Conservation (phyloP, 2,888 invertebrate species). For the Tridacna crocea region DNA sequence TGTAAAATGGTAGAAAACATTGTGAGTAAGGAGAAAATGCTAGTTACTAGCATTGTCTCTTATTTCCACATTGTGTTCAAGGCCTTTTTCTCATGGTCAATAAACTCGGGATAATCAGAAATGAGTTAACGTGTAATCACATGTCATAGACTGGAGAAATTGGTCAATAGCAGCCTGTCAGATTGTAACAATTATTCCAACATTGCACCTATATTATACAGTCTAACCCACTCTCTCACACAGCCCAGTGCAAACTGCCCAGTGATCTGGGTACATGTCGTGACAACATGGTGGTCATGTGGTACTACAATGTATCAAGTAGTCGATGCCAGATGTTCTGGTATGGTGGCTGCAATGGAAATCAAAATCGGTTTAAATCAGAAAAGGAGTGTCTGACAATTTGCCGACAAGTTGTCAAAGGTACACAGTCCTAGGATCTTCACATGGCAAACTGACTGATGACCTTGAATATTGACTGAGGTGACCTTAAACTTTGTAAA, state of each 20-base stretch:
- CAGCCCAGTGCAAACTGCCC: constrained; percentile 55
- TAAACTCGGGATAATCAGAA: background rate
- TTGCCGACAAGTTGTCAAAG: constrained; percentile 57
- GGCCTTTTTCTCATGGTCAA: background rate
- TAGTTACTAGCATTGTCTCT: background rate
- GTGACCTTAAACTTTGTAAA: background rate
- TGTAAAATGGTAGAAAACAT: no score
- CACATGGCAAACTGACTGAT: background rate
- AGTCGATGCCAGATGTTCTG: constrained; percentile 90
- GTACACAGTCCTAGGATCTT: constrained; percentile 38
- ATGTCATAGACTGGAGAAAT: no score
- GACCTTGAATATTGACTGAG: background rate
- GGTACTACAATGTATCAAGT: constrained; percentile 84
- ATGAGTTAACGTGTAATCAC: no score
- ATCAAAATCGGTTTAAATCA: constrained; percentile 87
- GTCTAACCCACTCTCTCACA: constrained; percentile 15
- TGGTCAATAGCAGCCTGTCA: no score
- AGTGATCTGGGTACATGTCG: constrained; percentile 70
- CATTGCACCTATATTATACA: no score
- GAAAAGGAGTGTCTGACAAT: constrained; percentile 66
- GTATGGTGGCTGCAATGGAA: constrained; percentile 87
- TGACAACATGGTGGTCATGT: constrained; percentile 74
- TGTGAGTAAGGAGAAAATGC: background rate
- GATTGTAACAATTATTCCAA: no score
- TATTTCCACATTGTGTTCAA: background rate